phyloP scores from a whole-genome alignment of 2,888 invertebrate species.

The Hololepta plana region DNA sequence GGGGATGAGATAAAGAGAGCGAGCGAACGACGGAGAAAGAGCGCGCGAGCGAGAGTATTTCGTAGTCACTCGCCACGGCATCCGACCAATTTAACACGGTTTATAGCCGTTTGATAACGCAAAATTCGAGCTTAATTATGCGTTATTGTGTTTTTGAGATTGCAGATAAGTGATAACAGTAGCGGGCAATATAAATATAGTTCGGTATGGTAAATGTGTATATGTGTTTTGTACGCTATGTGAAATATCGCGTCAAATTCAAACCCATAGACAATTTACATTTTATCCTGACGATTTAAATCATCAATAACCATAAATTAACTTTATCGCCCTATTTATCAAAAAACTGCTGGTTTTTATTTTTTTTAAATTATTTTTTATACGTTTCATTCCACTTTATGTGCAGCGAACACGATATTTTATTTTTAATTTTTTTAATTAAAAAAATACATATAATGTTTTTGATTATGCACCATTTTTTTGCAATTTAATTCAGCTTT shows the following conservation, averaged over 20 bases:
- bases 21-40: no score
- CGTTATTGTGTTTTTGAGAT: conserved; percentile 23
- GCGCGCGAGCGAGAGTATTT: no score
- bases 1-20: no score
- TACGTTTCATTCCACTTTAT: no score
- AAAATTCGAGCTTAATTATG: conserved; percentile 20
- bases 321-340: conserved; percentile 13
- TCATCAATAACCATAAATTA: conserved; percentile 15
- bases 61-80: no score
- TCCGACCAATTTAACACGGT: conserved; percentile 19
- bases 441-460: no score
- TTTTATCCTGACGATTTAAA: conserved; percentile 15
- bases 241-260: conserved; percentile 14
- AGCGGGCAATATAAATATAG: conserved; percentile 10
- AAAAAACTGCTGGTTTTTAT: no score
- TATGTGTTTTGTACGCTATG: conserved; percentile 5
- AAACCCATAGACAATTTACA: conserved; percentile 15
- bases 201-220: background rate
- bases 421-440: no score
- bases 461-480: no score
- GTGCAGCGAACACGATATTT: no score
- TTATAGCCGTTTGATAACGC: conserved; percentile 19
- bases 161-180: conserved; percentile 16
- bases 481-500: no score
- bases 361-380: no score